Evolutionary conservation across 1,140 invertebrate species (phyloP).

Genomic region (Frieseomelitta varia): DNA sequence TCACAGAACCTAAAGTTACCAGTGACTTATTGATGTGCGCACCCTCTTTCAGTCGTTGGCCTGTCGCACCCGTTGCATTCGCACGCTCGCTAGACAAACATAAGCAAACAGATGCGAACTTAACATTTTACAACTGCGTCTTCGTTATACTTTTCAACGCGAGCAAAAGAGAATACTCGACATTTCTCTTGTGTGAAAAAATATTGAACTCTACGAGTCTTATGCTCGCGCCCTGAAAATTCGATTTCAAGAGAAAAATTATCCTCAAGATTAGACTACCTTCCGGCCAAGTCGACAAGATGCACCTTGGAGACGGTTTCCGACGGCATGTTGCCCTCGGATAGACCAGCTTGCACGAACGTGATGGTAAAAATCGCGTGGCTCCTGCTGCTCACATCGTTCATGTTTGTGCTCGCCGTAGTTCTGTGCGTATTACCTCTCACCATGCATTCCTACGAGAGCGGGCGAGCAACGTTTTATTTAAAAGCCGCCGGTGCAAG

Average conservation of each 20-base stretch:
- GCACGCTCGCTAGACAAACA: constrained; percentile 89
- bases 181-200: background rate
- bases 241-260: background rate
- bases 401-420: constrained; percentile 93
- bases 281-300: constrained; percentile 93
- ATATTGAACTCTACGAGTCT: background rate
- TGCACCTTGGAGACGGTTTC: constrained; percentile 95
- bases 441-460: constrained; percentile 87
- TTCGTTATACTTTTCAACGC: too few species aligned
- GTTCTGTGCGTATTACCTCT: constrained; percentile 90
- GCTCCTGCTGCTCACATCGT: constrained; percentile 94
- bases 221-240: background rate
- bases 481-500: background rate
- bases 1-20: constrained; percentile 95
- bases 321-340: constrained; percentile 90
- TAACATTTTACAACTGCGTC: background rate
- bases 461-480: background rate
- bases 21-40: constrained; percentile 96
- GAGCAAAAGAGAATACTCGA: background rate
- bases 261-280: constrained; percentile 80
- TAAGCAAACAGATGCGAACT: background rate
- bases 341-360: constrained; percentile 92
- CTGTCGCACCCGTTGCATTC: constrained; percentile 92
- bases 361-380: constrained; percentile 98
- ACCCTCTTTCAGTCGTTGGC: constrained; percentile 93